phyloP scores from a whole-genome alignment of 1,140 invertebrate genomes.

The Akabosia matsudoensis region DNA sequence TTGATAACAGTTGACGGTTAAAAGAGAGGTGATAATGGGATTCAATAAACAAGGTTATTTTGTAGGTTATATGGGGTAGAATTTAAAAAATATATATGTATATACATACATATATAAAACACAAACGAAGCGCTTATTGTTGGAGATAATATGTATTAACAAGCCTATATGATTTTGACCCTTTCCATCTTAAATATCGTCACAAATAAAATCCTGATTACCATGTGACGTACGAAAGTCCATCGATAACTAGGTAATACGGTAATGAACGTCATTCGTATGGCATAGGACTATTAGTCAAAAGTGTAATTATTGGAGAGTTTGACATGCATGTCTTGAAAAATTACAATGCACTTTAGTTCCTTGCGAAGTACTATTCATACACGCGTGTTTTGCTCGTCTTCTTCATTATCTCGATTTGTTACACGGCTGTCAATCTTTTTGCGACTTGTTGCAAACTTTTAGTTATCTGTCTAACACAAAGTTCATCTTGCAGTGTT shows the following conservation, averaged over 20 bases:
- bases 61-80: not conserved
- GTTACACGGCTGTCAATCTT: not conserved
- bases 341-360: not conserved
- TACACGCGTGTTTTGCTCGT: not conserved
- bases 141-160: not conserved
- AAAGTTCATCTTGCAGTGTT: not conserved
- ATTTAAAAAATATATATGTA: too few relatives aligned
- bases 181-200: not conserved
- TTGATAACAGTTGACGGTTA: too few relatives aligned
- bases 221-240: not conserved
- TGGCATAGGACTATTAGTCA: conserved; percentile 8
- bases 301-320: not conserved
- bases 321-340: conserved; percentile 10
- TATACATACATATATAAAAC: too few relatives aligned
- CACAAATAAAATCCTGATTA: not conserved
- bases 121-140: too few relatives aligned
- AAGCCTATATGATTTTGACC: not conserved
- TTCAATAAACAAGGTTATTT: not conserved
- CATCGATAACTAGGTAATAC: not conserved
- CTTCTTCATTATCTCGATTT: not conserved
- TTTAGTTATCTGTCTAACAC: not conserved
- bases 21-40: not conserved
- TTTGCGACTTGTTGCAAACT: not conserved
- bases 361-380: not conserved
- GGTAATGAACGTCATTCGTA: too few relatives aligned